These are phyloP conservation scores for Rhyacophila brunnea DNA, from an alignment of 1,140 invertebrate species.

Conservation along the genomic window DNA sequence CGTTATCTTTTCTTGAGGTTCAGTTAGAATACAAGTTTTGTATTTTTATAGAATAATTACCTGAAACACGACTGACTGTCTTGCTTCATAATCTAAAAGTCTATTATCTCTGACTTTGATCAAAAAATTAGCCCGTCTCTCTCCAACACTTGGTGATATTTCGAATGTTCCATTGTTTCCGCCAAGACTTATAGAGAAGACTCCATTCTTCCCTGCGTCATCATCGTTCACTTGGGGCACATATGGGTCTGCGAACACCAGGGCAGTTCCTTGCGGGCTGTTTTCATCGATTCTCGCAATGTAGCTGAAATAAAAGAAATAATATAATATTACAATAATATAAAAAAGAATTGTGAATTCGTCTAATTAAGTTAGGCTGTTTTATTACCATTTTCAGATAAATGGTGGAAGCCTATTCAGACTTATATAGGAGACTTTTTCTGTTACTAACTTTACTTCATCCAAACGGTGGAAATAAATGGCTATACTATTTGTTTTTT, in stretches of 20 bases:
- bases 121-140: conserved; percentile 75
- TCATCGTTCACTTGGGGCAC: conserved; percentile 71
- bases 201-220: conserved; percentile 77
- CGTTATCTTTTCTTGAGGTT: no score
- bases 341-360: no score
- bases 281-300: conserved; percentile 78
- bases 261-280: conserved; percentile 71
- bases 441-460: no score
- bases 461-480: no score
- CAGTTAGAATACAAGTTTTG: no score
- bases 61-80: conserved; percentile 69
- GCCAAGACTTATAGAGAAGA: conserved; percentile 75
- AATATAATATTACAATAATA: no score
- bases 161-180: conserved; percentile 87
- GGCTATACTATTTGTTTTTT: no score
- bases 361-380: no score
- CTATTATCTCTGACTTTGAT: conserved; percentile 80
- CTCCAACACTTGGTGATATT: conserved; percentile 82
- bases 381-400: no score
- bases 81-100: conserved; percentile 79
- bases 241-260: conserved; percentile 70
- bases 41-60: conserved; percentile 50
- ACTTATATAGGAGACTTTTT: no score
- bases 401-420: no score
- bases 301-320: conserved; percentile 57